Conservation (phyloP, 1,140 invertebrate genomes). For the Caenorhabditis remanei region DNA sequence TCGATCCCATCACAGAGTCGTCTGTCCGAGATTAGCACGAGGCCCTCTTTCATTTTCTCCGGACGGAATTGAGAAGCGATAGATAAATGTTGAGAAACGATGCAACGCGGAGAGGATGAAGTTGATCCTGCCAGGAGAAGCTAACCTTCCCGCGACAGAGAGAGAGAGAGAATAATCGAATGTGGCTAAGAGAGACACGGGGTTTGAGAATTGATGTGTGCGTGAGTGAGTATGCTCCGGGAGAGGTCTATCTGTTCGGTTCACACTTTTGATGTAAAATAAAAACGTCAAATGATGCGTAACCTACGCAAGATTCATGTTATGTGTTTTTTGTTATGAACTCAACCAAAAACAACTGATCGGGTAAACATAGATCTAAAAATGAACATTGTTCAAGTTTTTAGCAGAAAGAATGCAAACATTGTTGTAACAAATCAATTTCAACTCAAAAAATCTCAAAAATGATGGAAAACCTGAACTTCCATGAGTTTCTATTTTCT, state of each 20-base stretch:
- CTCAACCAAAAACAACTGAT: no score
- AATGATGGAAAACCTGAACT: no score
- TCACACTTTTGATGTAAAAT: slow-evolving; percentile 7
- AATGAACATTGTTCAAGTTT: no score
- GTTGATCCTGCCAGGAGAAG: slow-evolving; percentile 3
- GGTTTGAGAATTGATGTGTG: slow-evolving; percentile 20
- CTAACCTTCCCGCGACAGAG: not conserved
- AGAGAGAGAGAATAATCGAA: slow-evolving; percentile 35
- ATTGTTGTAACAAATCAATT: no score
- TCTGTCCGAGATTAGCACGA: slow-evolving; percentile 41
- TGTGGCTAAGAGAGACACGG: slow-evolving; percentile 21
- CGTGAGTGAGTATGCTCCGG: slow-evolving; percentile 11
- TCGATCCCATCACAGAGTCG: slow-evolving; percentile 36
- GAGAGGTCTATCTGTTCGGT: slow-evolving; percentile 34
- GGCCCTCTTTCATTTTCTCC: slow-evolving; percentile 29
- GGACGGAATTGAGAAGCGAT: slow-evolving; percentile 43
- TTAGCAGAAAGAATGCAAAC: no score
- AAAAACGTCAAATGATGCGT: not conserved
- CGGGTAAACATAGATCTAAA: no score
- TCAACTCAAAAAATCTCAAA: no score
- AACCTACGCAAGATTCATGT: not conserved
- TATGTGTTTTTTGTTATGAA: not conserved
- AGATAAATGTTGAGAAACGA: slow-evolving; percentile 49
- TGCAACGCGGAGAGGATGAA: not conserved
- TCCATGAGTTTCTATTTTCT: no score